A percentile compares a stretch with the other conserved stretches of the same genome.
phyloP scores from a whole-genome alignment of 2,113 vertebrate species.

The Salvator merianae region DNA sequence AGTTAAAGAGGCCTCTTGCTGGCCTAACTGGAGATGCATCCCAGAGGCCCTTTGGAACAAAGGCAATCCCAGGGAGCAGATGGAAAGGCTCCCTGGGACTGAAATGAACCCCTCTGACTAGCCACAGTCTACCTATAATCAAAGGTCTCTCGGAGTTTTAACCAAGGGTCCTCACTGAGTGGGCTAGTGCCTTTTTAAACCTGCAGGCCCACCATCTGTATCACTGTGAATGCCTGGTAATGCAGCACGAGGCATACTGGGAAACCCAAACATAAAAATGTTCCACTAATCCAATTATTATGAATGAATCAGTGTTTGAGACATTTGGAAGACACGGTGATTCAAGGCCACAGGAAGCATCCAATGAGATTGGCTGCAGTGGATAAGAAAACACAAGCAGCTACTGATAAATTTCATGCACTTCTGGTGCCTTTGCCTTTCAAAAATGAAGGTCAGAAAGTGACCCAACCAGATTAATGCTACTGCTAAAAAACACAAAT shows the following conservation, averaged over 20 bases:
- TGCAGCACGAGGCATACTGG: conserved; percentile 63
- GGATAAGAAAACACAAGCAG: conserved; percentile 25
- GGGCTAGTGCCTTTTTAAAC: conserved; percentile 49
- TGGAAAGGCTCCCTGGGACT: not conserved
- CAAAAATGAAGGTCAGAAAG: conserved; percentile 33
- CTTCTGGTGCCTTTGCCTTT: conserved; percentile 5
- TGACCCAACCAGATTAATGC: conserved; percentile 44
- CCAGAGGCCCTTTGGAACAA: not conserved
- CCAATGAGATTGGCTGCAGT: conserved; percentile 51
- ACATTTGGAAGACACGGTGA: conserved; percentile 63
- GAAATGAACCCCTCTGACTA: too few relatives aligned
- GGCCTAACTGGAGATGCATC: not conserved
- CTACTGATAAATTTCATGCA: conserved; percentile 32
- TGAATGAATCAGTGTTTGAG: conserved; percentile 73
- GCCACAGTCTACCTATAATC: too few relatives aligned
- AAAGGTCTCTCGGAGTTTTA: conserved; percentile 23
- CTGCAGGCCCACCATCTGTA: conserved; percentile 46
- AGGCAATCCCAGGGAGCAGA: not conserved
- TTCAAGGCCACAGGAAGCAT: conserved; percentile 53
- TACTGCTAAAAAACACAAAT: conserved; percentile 44
- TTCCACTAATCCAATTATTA: conserved; percentile 73
- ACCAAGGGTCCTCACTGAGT: conserved; percentile 43
- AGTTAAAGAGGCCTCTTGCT: not conserved
- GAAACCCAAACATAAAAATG: conserved; percentile 68
- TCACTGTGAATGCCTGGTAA: conserved; percentile 73